A percentile compares a stretch with the other conserved stretches of the same genome.
These are phyloP conservation scores for Notoglanidium macrostoma DNA, from an alignment of 2,797 vertebrate species.

Conservation along the genomic window DNA sequence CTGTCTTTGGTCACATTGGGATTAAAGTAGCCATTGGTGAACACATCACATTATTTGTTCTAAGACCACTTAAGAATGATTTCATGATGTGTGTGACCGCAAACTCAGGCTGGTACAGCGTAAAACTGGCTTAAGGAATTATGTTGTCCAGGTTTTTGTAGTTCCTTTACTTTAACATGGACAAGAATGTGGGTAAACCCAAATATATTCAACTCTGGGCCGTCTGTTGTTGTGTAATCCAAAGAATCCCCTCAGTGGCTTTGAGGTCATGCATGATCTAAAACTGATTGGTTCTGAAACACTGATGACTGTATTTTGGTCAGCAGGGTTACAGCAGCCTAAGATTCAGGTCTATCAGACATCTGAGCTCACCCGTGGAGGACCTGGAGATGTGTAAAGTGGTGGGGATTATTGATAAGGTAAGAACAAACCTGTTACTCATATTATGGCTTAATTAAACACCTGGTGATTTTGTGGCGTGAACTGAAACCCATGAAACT, in stretches of 20 bases:
- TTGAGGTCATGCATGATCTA: not conserved
- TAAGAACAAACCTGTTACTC: conserved; percentile 56
- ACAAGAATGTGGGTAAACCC: not conserved
- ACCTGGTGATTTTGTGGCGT: conserved; percentile 10
- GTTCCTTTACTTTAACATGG: not conserved
- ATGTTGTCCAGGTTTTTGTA: conserved; percentile 3
- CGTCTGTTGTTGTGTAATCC: not conserved
- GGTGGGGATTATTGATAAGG: conserved; percentile 91
- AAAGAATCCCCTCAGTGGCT: not conserved
- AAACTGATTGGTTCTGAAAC: not conserved
- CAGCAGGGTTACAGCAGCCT: conserved; percentile 95
- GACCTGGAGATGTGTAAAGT: conserved; percentile 91
- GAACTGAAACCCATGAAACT: conserved; percentile 4
- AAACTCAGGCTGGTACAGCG: not conserved
- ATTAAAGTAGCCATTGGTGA: not conserved
- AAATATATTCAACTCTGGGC: not conserved
- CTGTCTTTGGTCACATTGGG: not conserved
- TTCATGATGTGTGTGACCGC: not conserved
- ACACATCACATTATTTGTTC: not conserved
- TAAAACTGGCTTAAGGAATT: not conserved
- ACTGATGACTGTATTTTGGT: conserved; percentile 37
- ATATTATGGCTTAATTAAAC: not conserved
- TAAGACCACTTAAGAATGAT: not conserved
- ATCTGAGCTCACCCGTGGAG: conserved; percentile 91
- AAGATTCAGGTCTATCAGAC: conserved; percentile 93